A percentile compares a stretch with the other conserved stretches of the same genome.
Evolutionary conservation across 2,888 invertebrate genomes (phyloP).

Genomic region (Caenorhabditis wallacei): DNA sequence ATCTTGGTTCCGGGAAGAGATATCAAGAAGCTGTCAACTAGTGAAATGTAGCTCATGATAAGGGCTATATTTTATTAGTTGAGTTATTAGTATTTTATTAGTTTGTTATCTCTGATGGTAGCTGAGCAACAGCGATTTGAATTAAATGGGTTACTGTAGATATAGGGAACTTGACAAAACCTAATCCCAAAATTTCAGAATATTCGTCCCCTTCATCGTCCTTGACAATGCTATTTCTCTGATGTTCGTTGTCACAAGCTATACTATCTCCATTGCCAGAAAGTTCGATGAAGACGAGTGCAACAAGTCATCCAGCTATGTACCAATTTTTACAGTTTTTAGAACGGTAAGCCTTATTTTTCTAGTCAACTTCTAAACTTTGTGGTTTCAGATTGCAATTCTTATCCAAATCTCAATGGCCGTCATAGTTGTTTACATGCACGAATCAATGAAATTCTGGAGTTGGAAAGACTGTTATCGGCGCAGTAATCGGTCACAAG

Average conservation of each 20-base stretch:
- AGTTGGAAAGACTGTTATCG: conserved; percentile 40
- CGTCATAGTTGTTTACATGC: conserved; percentile 54
- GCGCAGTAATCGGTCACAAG: conserved; percentile 46
- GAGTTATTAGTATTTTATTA: too few species aligned
- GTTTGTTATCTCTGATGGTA: too few species aligned
- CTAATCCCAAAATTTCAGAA: conserved; percentile 48
- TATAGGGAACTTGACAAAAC: too few species aligned
- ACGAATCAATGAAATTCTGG: conserved; percentile 60
- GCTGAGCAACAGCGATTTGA: too few species aligned
- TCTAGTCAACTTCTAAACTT: background rate
- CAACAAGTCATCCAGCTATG: conserved; percentile 30
- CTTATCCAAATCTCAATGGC: conserved; percentile 62
- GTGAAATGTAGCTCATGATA: too few species aligned
- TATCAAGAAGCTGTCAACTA: too few species aligned
- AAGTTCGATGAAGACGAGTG: conserved; percentile 57
- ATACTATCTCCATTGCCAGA: conserved; percentile 38
- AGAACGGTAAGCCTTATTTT: conserved; percentile 18
- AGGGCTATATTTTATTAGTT: too few species aligned
- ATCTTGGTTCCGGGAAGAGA: too few species aligned
- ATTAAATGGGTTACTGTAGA: too few species aligned
- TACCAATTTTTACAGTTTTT: conserved; percentile 40
- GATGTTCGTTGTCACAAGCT: conserved; percentile 58
- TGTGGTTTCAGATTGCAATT: conserved; percentile 52
- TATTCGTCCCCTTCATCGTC: conserved; percentile 62
- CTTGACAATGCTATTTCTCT: conserved; percentile 55